Base-by-base conservation (phyloP, 2,797 vertebrate genomes). In the Pachyuromys duprasi region DNA sequence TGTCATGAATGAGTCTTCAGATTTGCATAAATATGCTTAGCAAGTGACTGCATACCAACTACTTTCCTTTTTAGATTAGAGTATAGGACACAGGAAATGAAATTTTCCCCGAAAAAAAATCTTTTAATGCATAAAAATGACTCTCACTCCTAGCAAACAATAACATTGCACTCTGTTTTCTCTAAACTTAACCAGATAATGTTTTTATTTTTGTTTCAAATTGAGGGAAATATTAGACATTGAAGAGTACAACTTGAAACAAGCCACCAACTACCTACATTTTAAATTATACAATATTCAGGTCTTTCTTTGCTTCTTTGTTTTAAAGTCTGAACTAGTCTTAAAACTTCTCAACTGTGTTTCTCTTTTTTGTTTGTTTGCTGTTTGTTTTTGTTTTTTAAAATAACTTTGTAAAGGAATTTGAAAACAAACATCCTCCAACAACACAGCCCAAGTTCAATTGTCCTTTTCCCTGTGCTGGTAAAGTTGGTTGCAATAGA, bases 81-180 rank as follows among this genome's bases (percentile, higher is more conserved):
- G 98, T 98, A 96, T 96, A 89, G 91, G 94, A 89, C 91, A 97
- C 86, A 98, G 98, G 98, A 98, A 98, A 98, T 98, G 28, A 98
- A 95, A 97, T 98, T 97, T 42, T 96, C 96, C 63, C 62, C 97
- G 96, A 87, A 96, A 96, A 97, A 91, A 86, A 79, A 95, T 67
- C 45, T 92, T 39, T 91, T 89, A 60, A 95, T 97, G 33, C 20
- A 24, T 94, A 94, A 75, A 96, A 95, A 96, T 96, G n/a, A 1
- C 83, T 98, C 86, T 83, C 33, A 5, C 82, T 95, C 96, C 94
- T 86, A 95, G 96, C 81, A 94, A 93, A 82, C 62, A 95, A 82
- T 72, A 95, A 86, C 69, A 76, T 91, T 89, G 97, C 93, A 88
- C 67, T 79, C 57, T 96, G 55, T 80, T 96, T 89, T 95, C 91